Evolutionary conservation across 2,797 vertebrate genomes (phyloP).

Genomic region (Poeciliopsis infans): DNA sequence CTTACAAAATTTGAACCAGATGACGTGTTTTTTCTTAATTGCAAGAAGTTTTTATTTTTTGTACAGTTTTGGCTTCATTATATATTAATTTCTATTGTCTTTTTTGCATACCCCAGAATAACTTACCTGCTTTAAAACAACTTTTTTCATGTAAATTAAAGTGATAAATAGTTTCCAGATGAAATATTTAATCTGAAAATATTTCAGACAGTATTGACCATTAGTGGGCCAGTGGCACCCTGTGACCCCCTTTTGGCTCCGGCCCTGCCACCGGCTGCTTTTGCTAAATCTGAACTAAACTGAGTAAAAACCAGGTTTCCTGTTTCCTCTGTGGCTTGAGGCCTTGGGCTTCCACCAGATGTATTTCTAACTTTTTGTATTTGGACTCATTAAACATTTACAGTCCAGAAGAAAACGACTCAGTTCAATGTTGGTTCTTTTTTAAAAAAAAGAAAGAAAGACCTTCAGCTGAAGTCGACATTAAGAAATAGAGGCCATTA

Average conservation of each 20-base stretch:
- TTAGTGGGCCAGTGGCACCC: not conserved
- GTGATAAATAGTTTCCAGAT: not conserved
- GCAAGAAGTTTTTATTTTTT: not conserved
- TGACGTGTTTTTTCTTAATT: too few relatives aligned
- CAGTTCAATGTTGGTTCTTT: not conserved
- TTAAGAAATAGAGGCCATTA: conserved; percentile 1
- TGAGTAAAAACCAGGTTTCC: not conserved
- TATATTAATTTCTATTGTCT: too few relatives aligned
- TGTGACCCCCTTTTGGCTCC: not conserved
- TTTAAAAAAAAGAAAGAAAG: not conserved
- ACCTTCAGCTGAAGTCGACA: not conserved
- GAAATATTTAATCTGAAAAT: not conserved
- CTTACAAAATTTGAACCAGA: too few relatives aligned
- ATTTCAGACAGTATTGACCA: not conserved
- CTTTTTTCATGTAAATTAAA: not conserved
- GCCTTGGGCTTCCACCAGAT: not conserved
- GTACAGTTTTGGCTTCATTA: not conserved
- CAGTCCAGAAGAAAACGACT: not conserved
- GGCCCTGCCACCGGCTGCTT: not conserved
- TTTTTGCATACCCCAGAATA: too few relatives aligned
- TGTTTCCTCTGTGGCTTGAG: not conserved
- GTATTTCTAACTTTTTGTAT: not conserved
- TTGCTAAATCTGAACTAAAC: not conserved
- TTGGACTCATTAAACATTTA: conserved; percentile 1
- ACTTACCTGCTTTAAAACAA: not conserved